These are phyloP conservation scores for Anser cygnoides DNA, from an alignment of 2,113 vertebrate species.

Conservation along the genomic window DNA sequence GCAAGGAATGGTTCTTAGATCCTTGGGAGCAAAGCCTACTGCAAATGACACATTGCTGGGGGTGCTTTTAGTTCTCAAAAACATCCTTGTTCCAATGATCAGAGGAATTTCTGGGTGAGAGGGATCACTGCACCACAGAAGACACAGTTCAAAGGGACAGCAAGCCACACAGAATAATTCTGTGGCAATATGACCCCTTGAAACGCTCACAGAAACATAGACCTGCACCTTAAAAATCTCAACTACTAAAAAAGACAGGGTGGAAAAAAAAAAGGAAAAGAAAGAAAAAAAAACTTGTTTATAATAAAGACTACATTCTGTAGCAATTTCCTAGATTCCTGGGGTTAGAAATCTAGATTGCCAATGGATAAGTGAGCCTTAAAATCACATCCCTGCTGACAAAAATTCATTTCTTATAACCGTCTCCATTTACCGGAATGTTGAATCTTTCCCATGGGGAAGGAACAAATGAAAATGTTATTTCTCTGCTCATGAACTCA, in stretches of 20 bases:
- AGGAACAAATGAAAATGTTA: constrained; percentile 99
- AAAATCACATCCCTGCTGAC: constrained; percentile 97
- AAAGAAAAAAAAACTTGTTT: constrained; percentile 79
- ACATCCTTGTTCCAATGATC: constrained; percentile 65
- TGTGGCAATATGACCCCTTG: constrained; percentile 60
- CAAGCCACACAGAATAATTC: constrained; percentile 59
- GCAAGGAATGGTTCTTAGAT: not conserved
- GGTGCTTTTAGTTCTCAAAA: constrained; percentile 20
- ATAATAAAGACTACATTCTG: constrained; percentile 93
- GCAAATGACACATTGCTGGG: constrained; percentile 5
- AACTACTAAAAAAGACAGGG: constrained; percentile 72
- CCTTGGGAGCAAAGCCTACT: constrained; percentile 28
- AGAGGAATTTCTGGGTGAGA: constrained; percentile 66
- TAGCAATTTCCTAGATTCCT: constrained; percentile 92
- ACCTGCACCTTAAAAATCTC: constrained; percentile 74
- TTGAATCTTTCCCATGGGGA: constrained; percentile 94
- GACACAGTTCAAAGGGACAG: constrained; percentile 65
- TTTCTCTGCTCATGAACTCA: constrained; percentile 99
- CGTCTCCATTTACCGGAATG: constrained; percentile 97
- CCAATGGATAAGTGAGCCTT: constrained; percentile 98
- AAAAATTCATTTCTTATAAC: constrained; percentile 99
- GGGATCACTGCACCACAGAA: constrained; percentile 56
- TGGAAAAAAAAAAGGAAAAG: constrained; percentile 55
- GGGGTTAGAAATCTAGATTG: constrained; percentile 97
- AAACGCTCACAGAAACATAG: constrained; percentile 70